Evolutionary conservation across 2,797 vertebrate species (phyloP), one percentile per base, ranked within the genome.

Genomic region (Myoxocephalus aenaeus): DNA sequence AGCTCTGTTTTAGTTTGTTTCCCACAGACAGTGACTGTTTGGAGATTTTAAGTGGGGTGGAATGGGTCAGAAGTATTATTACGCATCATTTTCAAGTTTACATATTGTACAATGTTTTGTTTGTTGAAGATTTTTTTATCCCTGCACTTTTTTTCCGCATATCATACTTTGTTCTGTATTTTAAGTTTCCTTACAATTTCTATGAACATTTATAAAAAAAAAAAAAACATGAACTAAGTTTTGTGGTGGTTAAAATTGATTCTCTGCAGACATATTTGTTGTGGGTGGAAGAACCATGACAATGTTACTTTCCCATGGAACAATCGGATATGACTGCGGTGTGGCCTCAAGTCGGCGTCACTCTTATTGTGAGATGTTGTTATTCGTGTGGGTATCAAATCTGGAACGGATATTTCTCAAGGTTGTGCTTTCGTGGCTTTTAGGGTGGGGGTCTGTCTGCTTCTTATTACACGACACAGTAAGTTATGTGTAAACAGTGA

Each of bases 351-450:
- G 46, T 78, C 18, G 13, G 53, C n/a, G 0, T 82, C 27, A 70
- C 78, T 81, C 34, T 57, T 58, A 2, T 67, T 62, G 36, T 69
- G 66, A 34, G 71, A 77, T 79, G 63, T 84, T 84, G 69, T 82
- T 83, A 40, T 91, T 88, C 20, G 36, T 84, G 83, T 78, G 57
- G 82, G 73, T 75, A 83, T 86, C 72, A 65, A 78, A 67, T 85
- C 71, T 89, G 75, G 65, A 79, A 76, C 66, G 70, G 57, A 79
- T 75, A 65, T 74, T 83, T 89, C 71, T 56, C 70, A 63, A 69
- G 62, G 69, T 82, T 85, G 53, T 80, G 78, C 65, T 86, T 80
- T 81, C 80, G 71, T 87, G 77, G 76, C 69, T 68, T 83, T 85
- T 9, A 20, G 73, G 70, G 61, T 65, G 71, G 18, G 18, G 80